Conservation (phyloP, 30 jellyfish, hydroid and myxozoan genomes). For the Mastigias papua region DNA sequence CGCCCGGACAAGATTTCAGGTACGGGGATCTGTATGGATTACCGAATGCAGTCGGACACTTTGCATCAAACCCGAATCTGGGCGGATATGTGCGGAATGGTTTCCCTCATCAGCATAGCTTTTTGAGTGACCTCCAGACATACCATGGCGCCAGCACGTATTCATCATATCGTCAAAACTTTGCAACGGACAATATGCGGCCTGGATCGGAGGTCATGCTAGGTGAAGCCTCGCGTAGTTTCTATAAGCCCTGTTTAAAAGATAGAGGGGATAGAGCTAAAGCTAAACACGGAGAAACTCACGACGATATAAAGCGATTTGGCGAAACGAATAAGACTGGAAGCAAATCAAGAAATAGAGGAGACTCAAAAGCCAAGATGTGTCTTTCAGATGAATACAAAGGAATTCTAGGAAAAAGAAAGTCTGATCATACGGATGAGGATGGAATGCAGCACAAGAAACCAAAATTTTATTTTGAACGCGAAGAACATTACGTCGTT, state of each 20-base stretch:
- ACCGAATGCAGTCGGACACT: slow-evolving; percentile 68
- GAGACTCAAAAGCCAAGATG: slow-evolving; percentile 41
- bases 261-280: slow-evolving; percentile 31
- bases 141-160: slow-evolving; percentile 77
- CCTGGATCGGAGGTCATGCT: slow-evolving; percentile 73
- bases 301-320: slow-evolving; percentile 35
- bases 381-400: slow-evolving; percentile 35
- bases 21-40: slow-evolving; percentile 59
- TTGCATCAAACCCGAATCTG: slow-evolving; percentile 66
- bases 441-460: slow-evolving; percentile 47
- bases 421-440: slow-evolving; percentile 48
- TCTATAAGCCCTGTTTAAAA: slow-evolving; percentile 42
- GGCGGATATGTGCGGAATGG: slow-evolving; percentile 72
- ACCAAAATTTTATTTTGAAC: slow-evolving; percentile 70
- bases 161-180: slow-evolving; percentile 58
- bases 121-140: slow-evolving; percentile 78
- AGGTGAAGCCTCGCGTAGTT: slow-evolving; percentile 56
- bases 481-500: slow-evolving; percentile 72
- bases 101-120: slow-evolving; percentile 68
- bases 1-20: slow-evolving; percentile 71
- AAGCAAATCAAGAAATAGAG: slow-evolving; percentile 2
- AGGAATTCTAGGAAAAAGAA: slow-evolving; percentile 41
- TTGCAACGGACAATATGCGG: slow-evolving; percentile 69
- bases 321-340: not conserved
- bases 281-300: slow-evolving; percentile 27